Conservation (phyloP, 2,797 vertebrate species). For the Lates japonicus region DNA sequence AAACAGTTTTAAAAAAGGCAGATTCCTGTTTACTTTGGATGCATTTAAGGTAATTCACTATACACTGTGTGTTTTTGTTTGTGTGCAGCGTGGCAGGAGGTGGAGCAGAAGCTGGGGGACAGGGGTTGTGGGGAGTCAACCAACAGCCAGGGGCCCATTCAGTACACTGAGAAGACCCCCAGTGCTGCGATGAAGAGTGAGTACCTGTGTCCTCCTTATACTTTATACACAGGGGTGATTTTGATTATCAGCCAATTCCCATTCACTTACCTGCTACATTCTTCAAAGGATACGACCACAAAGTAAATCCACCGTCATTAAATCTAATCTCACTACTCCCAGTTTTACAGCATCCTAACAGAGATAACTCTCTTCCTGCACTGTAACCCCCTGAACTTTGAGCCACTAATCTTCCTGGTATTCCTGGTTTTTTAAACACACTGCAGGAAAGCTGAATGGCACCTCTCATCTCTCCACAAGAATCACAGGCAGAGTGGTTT, state of each 20-base stretch:
- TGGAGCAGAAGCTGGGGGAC: slow-evolving; percentile 91
- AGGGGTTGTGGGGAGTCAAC: slow-evolving; percentile 52
- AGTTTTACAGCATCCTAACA: slow-evolving; percentile 18
- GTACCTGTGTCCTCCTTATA: slow-evolving; percentile 40
- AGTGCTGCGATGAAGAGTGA: slow-evolving; percentile 91
- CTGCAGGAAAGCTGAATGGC: neutral
- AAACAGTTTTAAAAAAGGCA: neutral
- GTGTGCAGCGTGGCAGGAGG: slow-evolving; percentile 94
- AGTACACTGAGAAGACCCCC: slow-evolving; percentile 93
- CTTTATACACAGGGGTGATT: neutral
- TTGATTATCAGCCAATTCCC: no score
- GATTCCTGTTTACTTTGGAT: neutral
- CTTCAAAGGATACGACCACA: neutral
- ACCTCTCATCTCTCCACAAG: neutral
- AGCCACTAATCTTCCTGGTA: slow-evolving; percentile 12
- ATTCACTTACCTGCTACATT: neutral
- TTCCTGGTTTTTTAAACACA: neutral
- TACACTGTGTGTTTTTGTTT: slow-evolving; percentile 10
- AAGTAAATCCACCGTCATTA: neutral
- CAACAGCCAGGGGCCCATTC: slow-evolving; percentile 84
- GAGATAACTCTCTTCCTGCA: slow-evolving; percentile 5
- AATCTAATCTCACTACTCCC: neutral
- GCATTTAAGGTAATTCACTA: neutral
- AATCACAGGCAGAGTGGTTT: neutral
- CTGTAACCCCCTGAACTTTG: slow-evolving; percentile 37